Evolutionary conservation across 2,113 vertebrate genomes (phyloP), one percentile per base, ranked within the genome.

Genomic region (Amblyopsis rosae): DNA sequence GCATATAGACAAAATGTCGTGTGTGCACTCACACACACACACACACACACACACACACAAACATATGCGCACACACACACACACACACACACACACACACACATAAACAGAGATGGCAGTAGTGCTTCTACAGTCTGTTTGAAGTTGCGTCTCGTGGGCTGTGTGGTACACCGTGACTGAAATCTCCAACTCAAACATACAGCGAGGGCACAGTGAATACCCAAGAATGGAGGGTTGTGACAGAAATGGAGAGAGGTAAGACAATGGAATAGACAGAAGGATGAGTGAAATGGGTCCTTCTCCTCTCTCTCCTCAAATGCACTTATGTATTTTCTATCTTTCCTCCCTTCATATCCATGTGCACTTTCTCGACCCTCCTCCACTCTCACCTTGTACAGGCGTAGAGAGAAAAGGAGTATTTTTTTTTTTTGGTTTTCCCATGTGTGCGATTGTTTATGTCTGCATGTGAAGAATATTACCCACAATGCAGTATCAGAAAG

Each of bases 41-140:
- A 59, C 67, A 76, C 15, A 41, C 32, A 72, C 19, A 54, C 1
- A 58, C 61, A 50, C 51, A 64, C 74, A 65, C 66, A 59, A 64
- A 76, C 15, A 41, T 17, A n/a, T n/a, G n/a, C n/a, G n/a, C 63
- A 49, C 45, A 50, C 61, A 59, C 67, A 55, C 70, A 62, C 62
- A 62, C 63, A 49, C 45, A 50, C 74, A 65, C 66, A 59, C 67
- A 76, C 15, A 41, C 32, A 72, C 19, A 54, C 1, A 58, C 61
- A 50, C 51, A 64, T 65, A 55, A 50, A 78, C 63, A 51, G 74
- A 77, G 71, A 59, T 17, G 82, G 80, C 82, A 84, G 88, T 86
- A 85, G 75, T 86, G 57, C 82, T 91, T 87, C 83, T 82, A 68
- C 73, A 90, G 86, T 91, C 87, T 89, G 88, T 91, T 90, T 91